These are phyloP conservation scores for Melitaea cinxia DNA, from an alignment of 1,140 invertebrate genomes.

Conservation along the genomic window DNA sequence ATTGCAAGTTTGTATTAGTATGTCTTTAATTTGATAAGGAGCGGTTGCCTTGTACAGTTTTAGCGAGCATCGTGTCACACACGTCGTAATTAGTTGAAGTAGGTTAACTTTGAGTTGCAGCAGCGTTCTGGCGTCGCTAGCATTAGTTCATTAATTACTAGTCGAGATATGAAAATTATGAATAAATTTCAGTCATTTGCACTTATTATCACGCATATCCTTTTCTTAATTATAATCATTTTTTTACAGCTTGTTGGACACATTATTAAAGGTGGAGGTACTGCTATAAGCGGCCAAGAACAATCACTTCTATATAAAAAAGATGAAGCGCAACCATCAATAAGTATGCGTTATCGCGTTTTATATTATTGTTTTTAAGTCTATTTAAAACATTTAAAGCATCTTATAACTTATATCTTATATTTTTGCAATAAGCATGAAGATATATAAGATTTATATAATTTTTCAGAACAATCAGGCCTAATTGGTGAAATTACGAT, in stretches of 20 bases:
- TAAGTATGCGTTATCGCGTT: constrained; percentile 68
- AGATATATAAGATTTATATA: not conserved
- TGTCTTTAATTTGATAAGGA: not conserved
- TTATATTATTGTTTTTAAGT: not conserved
- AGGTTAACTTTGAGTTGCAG: not conserved
- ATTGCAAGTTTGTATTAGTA: not conserved
- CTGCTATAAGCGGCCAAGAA: constrained; percentile 87
- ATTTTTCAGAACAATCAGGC: constrained; percentile 82
- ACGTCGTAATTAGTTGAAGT: not conserved
- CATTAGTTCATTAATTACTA: not conserved
- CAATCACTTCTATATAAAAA: constrained; percentile 82
- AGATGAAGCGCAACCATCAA: constrained; percentile 80
- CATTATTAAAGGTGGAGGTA: constrained; percentile 88
- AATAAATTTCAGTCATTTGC: not conserved
- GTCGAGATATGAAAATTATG: not conserved
- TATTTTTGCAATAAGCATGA: not conserved
- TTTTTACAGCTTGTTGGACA: constrained; percentile 87
- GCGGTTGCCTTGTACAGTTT: not conserved
- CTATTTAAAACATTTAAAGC: not conserved
- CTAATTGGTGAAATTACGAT: constrained; percentile 90
- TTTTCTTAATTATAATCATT: constrained; percentile 1
- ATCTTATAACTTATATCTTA: too few relatives aligned
- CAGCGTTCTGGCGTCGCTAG: not conserved
- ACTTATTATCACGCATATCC: not conserved
- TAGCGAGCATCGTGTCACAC: not conserved